phyloP scores from a whole-genome alignment of 2,797 vertebrate species.

The Acanthurus tractus region DNA sequence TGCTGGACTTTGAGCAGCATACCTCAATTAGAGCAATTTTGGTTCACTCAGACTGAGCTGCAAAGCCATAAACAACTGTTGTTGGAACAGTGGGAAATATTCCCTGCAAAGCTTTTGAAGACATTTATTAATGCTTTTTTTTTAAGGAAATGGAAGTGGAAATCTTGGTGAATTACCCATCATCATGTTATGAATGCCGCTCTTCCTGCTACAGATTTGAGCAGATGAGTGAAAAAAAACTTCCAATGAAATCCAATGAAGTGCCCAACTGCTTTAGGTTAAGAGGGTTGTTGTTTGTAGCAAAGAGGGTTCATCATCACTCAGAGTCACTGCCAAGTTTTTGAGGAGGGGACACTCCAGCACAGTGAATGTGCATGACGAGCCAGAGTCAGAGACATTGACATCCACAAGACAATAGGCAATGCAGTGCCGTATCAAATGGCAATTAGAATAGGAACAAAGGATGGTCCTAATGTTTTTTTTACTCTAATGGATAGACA shows the following conservation, averaged over 20 bases:
- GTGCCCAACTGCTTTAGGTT: slow-evolving; percentile 69
- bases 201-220: slow-evolving; percentile 57
- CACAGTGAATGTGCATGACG: slow-evolving; percentile 55
- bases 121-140: slow-evolving; percentile 47
- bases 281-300: slow-evolving; percentile 71
- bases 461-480: slow-evolving; percentile 59
- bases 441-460: slow-evolving; percentile 67
- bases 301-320: slow-evolving; percentile 62
- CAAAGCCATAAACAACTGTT: slow-evolving; percentile 80
- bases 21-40: slow-evolving; percentile 79
- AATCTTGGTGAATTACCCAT: slow-evolving; percentile 53
- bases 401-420: slow-evolving; percentile 56
- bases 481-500: slow-evolving; percentile 67
- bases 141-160: slow-evolving; percentile 37
- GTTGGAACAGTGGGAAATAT: slow-evolving; percentile 55
- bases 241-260: slow-evolving; percentile 64
- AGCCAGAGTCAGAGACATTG: slow-evolving; percentile 62
- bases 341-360: slow-evolving; percentile 56
- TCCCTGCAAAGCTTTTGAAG: slow-evolving; percentile 66
- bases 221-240: slow-evolving; percentile 63
- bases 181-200: slow-evolving; percentile 47
- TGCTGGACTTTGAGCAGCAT: slow-evolving; percentile 64
- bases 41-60: slow-evolving; percentile 79
- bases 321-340: slow-evolving; percentile 62
- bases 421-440: slow-evolving; percentile 63